phyloP scores from a whole-genome alignment of 2,113 vertebrate species.

The Anser cygnoides region DNA sequence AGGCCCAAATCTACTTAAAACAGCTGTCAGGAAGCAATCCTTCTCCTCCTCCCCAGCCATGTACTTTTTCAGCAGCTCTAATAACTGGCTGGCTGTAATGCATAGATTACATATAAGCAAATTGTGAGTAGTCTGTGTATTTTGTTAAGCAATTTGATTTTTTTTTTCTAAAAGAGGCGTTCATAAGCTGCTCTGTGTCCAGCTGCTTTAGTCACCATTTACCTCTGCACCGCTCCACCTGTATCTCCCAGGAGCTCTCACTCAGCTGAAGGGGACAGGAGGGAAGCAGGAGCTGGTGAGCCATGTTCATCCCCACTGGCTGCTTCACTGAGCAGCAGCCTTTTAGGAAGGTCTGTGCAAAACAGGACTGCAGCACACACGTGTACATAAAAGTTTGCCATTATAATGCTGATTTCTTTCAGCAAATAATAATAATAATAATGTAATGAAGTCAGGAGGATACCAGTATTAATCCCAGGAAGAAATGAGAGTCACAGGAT shows the following conservation, averaged over 20 bases:
- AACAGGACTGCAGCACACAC: not conserved
- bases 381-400: not conserved
- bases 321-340: not conserved
- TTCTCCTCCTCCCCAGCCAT: not conserved
- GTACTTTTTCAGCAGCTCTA: not conserved
- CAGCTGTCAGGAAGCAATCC: not conserved
- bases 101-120: not conserved
- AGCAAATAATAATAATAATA: not conserved
- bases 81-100: not conserved
- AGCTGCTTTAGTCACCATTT: not conserved
- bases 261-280: not conserved
- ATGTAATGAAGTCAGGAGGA: not conserved
- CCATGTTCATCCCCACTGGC: not conserved
- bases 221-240: not conserved
- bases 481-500: not conserved
- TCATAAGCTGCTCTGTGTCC: not conserved
- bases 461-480: not conserved
- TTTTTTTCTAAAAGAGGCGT: not conserved
- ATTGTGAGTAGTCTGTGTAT: not conserved
- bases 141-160: not conserved
- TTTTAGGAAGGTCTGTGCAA: not conserved
- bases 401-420: not conserved
- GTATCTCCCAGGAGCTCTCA: not conserved
- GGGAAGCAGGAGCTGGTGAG: accelerated
- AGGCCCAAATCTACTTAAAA: not conserved